These are phyloP conservation scores for Dicycla oo DNA, from an alignment of 2,888 invertebrate species.

Conservation along the genomic window DNA sequence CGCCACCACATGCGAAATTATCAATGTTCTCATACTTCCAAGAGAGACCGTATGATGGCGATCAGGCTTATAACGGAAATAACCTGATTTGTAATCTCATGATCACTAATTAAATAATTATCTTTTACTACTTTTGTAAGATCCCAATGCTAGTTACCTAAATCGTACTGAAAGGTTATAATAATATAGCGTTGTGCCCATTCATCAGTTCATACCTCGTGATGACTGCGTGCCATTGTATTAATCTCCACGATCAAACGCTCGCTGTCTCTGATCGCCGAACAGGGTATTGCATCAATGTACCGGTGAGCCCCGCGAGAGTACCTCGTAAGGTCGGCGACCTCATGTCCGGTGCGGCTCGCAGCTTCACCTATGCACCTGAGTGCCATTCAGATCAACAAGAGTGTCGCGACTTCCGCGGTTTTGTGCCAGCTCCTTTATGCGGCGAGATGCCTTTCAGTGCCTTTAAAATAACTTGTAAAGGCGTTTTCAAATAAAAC, in stretches of 20 bases:
- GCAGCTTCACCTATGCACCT: conserved; percentile 28
- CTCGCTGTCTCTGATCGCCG: conserved; percentile 13
- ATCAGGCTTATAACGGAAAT: background rate
- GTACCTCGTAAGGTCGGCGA: conserved; percentile 32
- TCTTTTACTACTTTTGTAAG: background rate
- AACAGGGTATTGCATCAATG: conserved; percentile 22
- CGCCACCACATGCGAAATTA: background rate
- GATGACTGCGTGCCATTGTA: conserved; percentile 15
- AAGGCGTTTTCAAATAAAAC: conserved; percentile 3
- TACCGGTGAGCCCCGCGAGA: conserved; percentile 15
- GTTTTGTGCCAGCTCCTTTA: conserved; percentile 33
- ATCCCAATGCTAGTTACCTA: background rate
- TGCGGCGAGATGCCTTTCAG: conserved; percentile 12
- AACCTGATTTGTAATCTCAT: background rate
- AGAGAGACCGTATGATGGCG: background rate
- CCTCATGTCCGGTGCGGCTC: conserved; percentile 38
- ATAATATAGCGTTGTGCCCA: background rate
- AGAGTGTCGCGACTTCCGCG: conserved; percentile 36
- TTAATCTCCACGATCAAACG: conserved; percentile 24
- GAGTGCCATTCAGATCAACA: conserved; percentile 26
- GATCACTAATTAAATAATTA: background rate
- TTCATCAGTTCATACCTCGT: background rate
- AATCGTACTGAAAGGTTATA: background rate
- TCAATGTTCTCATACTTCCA: background rate
- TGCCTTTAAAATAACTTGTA: conserved; percentile 20